Percentiles rank a stretch among this genome's conserved stretches.
Evolutionary conservation across 2,888 invertebrate species (phyloP).

Genomic region (Gerris lacustris): DNA sequence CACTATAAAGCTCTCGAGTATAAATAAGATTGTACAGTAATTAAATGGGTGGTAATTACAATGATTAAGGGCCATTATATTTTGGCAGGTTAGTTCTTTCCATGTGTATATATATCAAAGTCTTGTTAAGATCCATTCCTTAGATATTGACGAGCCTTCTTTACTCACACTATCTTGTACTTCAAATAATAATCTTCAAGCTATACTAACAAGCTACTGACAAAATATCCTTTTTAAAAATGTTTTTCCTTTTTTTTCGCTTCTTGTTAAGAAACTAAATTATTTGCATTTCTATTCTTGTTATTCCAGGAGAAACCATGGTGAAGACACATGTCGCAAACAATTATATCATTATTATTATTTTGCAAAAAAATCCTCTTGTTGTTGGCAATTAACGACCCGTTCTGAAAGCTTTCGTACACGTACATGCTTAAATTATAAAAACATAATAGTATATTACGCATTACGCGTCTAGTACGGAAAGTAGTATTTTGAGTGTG

Average conservation of each 20-base stretch:
- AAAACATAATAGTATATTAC: too few relatives aligned
- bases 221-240: not conserved
- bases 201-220: not conserved
- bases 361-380: too few relatives aligned
- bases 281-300: too few relatives aligned
- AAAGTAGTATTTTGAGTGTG: too few relatives aligned
- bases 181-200: not conserved
- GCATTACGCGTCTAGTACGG: too few relatives aligned
- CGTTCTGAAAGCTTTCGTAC: too few relatives aligned
- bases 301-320: too few relatives aligned
- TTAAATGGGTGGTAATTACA: constrained; percentile 3
- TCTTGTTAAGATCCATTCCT: not conserved
- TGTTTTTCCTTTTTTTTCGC: not conserved
- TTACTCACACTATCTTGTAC: not conserved
- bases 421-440: too few relatives aligned
- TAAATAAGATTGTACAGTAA: not conserved
- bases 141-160: not conserved
- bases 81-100: not conserved
- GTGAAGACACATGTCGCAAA: too few relatives aligned
- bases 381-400: too few relatives aligned
- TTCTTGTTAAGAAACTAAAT: not conserved
- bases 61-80: constrained; percentile 1
- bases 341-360: too few relatives aligned
- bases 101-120: not conserved
- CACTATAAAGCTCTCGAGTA: not conserved